Evolutionary conservation across 1,140 invertebrate species (phyloP).

Genomic region (Chelonus insularis): DNA sequence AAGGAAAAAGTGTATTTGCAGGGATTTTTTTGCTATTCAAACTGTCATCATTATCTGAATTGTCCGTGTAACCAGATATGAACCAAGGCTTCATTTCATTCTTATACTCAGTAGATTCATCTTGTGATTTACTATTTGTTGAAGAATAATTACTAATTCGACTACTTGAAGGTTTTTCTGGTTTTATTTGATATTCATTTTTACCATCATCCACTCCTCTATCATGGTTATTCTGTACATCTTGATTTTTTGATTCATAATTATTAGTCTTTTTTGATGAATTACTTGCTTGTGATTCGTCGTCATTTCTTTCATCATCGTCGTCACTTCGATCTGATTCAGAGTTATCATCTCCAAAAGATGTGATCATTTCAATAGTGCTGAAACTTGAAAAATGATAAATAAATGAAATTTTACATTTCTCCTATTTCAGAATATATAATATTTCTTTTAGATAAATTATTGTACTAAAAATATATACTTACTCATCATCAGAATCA

Average conservation of each 20-base stretch:
- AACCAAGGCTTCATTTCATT: not conserved
- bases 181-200: not conserved
- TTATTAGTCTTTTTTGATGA: conserved; percentile 14
- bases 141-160: no score
- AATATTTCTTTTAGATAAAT: no score
- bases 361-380: conserved; percentile 67
- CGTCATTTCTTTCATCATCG: conserved; percentile 24
- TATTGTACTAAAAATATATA: no score
- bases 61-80: not conserved
- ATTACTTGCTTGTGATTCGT: conserved; percentile 1
- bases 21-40: no score
- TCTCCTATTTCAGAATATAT: no score
- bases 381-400: no score
- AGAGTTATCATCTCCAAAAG: conserved; percentile 57
- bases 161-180: not conserved
- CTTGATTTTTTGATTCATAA: not conserved
- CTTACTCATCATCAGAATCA: conserved; percentile 62
- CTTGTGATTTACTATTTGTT: not conserved
- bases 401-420: no score
- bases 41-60: not conserved
- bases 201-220: not conserved
- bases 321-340: conserved; percentile 50
- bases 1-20: conserved; percentile 53
- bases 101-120: not conserved
- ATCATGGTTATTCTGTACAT: not conserved